Percentiles rank a stretch among this genome's conserved stretches.
These are phyloP conservation scores for Drosophila peninsularis DNA, from an alignment of 2,888 invertebrate species.

Conservation along the genomic window DNA sequence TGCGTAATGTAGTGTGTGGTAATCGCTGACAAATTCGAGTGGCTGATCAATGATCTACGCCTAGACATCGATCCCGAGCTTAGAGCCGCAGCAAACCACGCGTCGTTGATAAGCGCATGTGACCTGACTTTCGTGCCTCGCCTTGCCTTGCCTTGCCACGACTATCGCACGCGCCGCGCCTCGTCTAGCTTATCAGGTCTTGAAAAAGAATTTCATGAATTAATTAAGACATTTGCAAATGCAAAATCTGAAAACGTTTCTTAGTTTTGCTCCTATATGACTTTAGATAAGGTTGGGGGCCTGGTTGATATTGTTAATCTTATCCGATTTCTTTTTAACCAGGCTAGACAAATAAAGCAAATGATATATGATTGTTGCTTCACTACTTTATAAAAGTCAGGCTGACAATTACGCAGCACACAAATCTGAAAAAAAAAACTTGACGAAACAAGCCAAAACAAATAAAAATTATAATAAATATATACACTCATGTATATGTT, in stretches of 20 bases:
- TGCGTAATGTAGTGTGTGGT: slow-evolving; percentile 5
- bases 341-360: slow-evolving; percentile 47
- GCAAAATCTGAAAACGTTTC: not conserved
- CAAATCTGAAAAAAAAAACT: slow-evolving; percentile 18
- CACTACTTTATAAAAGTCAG: slow-evolving; percentile 46
- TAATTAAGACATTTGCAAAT: slow-evolving; percentile 30
- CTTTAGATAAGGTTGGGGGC: slow-evolving; percentile 29
- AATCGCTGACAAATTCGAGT: slow-evolving; percentile 24
- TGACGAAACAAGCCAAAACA: slow-evolving; percentile 7
- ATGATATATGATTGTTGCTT: slow-evolving; percentile 43
- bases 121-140: slow-evolving; percentile 48
- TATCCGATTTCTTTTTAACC: slow-evolving; percentile 24
- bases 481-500: slow-evolving; percentile 6
- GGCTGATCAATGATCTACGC: slow-evolving; percentile 23
- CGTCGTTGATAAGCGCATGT: slow-evolving; percentile 71
- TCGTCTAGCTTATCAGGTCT: slow-evolving; percentile 44
- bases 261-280: slow-evolving; percentile 6
- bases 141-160: slow-evolving; percentile 26
- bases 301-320: slow-evolving; percentile 26
- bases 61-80: slow-evolving; percentile 10
- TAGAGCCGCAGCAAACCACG: slow-evolving; percentile 16
- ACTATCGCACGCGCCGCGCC: slow-evolving; percentile 37
- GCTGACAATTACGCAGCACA: slow-evolving; percentile 68
- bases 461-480: slow-evolving; percentile 12
- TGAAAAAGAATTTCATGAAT: slow-evolving; percentile 25